Evolutionary conservation across 1,140 invertebrate genomes (phyloP).

Genomic region (Eriocheir sinensis): DNA sequence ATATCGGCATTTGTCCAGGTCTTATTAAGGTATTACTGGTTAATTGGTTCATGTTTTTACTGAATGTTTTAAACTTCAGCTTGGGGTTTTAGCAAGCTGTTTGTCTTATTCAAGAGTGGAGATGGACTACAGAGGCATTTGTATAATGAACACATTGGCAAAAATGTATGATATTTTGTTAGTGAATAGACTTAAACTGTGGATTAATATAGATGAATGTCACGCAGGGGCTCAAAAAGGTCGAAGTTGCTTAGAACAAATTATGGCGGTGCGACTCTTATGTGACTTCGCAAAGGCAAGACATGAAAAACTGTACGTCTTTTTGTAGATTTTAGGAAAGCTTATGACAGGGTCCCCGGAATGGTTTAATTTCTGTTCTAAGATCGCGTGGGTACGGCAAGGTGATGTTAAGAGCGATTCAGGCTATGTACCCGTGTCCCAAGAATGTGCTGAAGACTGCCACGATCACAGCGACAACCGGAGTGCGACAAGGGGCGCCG

Average conservation of each 20-base stretch:
- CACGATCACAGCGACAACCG: not conserved
- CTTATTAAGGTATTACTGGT: too few relatives aligned
- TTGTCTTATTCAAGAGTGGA: too few relatives aligned
- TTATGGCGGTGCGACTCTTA: not conserved
- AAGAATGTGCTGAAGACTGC: not conserved
- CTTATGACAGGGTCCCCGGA: conserved; percentile 1
- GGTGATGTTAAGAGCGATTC: not conserved
- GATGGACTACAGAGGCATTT: too few relatives aligned
- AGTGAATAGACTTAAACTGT: too few relatives aligned
- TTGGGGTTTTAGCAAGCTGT: too few relatives aligned
- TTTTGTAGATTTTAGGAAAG: conserved; percentile 38
- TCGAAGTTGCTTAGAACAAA: not conserved
- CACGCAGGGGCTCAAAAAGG: conserved; percentile 32
- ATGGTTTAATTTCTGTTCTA: not conserved
- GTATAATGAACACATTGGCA: too few relatives aligned
- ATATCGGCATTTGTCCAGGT: too few relatives aligned
- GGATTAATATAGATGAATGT: not conserved
- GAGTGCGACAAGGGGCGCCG: conserved; percentile 26
- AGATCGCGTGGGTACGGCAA: not conserved
- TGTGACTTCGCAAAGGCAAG: not conserved
- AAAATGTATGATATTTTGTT: too few relatives aligned
- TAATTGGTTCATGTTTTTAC: too few relatives aligned
- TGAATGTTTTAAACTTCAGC: too few relatives aligned
- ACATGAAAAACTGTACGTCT: not conserved
- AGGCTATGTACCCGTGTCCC: not conserved